Base-by-base conservation (phyloP, 2,113 vertebrate genomes). In the Penelope pileata region DNA sequence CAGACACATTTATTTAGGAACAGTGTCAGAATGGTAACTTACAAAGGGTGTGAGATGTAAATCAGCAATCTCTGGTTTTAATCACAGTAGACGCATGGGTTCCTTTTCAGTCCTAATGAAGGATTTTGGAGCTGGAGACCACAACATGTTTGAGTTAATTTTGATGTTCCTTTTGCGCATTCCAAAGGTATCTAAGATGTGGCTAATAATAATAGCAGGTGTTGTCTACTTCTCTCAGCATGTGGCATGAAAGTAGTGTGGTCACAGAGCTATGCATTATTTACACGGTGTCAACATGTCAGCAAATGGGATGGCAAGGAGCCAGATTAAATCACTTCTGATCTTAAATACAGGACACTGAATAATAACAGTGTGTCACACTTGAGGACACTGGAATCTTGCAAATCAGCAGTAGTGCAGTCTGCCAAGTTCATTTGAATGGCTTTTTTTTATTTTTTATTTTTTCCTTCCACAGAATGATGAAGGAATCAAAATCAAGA, bases 241-340 rank as follows among this genome's bases (percentile, higher is more conserved):
- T 63, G 86, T 77, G 64, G 45, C 64, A 83, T 38, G 56, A 86
- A 87, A 94, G 48, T 73, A 86, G 64, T 54, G 77, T 77, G 90
- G 78, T 64, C 66, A 72, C 42, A 88, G 36, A 93, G 69, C 60
- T 91, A 72, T 72, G 88, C 64, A 45, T 94, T 92, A 93, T 95
- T 97, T 95, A 88, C 90, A 73, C 80, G 74, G 56, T 94, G 90
- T 87, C 83, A 96, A 76, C 58, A 53, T 58, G 69, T 92, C 90
- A 94, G 79, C 58, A 81, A 92, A 72, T 79, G 83, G 91, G 68
- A 50, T 94, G 91, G 90, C 81, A 95, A 86, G 48, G 24, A 38
- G 85, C 60, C 93, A 93, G 89, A 63, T 77, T 84, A 89, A 96
- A 93, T 86, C 51, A 82, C 40, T 77, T 73, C 51, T 88, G 88